Percentiles rank a stretch among this genome's conserved stretches.
Evolutionary conservation across 2,797 vertebrate genomes (phyloP).

Genomic region (Acanthopagrus latus): DNA sequence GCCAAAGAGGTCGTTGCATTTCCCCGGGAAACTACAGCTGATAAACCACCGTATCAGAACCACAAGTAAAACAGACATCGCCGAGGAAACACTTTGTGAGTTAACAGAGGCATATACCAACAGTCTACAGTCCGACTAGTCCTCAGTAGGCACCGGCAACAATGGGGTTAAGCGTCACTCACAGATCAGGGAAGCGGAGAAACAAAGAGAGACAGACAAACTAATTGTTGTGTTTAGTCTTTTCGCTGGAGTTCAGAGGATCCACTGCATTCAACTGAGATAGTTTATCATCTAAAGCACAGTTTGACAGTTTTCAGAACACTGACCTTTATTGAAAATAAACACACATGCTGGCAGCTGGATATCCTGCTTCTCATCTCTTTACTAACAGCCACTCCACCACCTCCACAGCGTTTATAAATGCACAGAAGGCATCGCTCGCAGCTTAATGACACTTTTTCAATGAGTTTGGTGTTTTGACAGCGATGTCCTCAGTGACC

Average conservation of each 20-base stretch:
- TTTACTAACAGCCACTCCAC: conserved; percentile 4
- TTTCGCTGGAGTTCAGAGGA: background rate
- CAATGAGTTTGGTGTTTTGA: conserved; percentile 42
- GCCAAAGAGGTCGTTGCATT: too few species aligned
- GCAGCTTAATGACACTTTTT: conserved; percentile 32
- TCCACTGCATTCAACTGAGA: background rate
- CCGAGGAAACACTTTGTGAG: too few species aligned
- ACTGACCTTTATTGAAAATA: conserved; percentile 7
- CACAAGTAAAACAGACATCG: too few species aligned
- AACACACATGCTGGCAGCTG: background rate
- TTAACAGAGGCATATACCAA: too few species aligned
- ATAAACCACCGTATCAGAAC: too few species aligned
- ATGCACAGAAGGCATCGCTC: conserved; percentile 6
- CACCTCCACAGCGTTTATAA: conserved; percentile 17
- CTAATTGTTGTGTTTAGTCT: too few species aligned
- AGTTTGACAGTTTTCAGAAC: background rate
- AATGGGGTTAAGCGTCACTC: too few species aligned
- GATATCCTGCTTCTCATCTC: conserved; percentile 1
- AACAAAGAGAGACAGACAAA: too few species aligned
- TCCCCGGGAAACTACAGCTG: too few species aligned
- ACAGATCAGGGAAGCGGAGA: too few species aligned
- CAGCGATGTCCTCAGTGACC: conserved; percentile 37
- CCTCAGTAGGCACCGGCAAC: too few species aligned
- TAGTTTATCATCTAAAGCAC: background rate
- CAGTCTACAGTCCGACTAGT: too few species aligned